Evolutionary conservation across 2,888 invertebrate genomes (phyloP).

Genomic region (Tenthredo notha): DNA sequence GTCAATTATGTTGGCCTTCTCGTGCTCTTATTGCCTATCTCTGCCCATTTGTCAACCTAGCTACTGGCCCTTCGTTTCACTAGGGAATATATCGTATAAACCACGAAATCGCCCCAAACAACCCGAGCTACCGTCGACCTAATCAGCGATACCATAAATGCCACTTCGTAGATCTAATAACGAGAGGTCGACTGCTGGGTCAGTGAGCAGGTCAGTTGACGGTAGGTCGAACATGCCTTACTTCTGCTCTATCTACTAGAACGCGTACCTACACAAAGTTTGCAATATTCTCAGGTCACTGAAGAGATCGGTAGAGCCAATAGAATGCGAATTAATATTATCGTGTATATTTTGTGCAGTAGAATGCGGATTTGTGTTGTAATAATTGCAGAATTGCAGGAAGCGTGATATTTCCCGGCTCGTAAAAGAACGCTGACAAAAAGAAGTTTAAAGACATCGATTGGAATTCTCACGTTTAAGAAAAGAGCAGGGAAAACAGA

Average conservation of each 20-base stretch:
- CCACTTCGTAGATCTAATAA: slow-evolving; percentile 50
- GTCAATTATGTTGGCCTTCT: slow-evolving; percentile 50
- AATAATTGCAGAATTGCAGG: slow-evolving; percentile 7
- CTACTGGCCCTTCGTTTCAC: slow-evolving; percentile 40
- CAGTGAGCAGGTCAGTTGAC: slow-evolving; percentile 16
- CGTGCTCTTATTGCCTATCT: slow-evolving; percentile 43
- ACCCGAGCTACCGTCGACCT: slow-evolving; percentile 40
- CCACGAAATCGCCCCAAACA: slow-evolving; percentile 31
- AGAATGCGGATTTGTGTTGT: not conserved
- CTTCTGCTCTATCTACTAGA: not conserved
- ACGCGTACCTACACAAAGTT: not conserved
- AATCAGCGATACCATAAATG: slow-evolving; percentile 48
- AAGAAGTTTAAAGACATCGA: not conserved
- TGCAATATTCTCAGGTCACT: not conserved
- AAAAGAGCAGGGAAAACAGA: slow-evolving; percentile 35
- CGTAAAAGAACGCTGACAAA: not conserved
- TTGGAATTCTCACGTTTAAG: slow-evolving; percentile 25
- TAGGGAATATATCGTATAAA: slow-evolving; percentile 52
- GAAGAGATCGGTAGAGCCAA: not conserved
- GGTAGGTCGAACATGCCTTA: not conserved
- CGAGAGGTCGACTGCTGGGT: slow-evolving; percentile 26
- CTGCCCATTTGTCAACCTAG: slow-evolving; percentile 50
- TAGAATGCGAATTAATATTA: not conserved
- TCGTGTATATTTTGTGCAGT: not conserved
- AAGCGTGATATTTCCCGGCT: not conserved